Evolutionary conservation across 1,140 invertebrate species (phyloP), one percentile per base, ranked within the genome.

Genomic region (Pinna nobilis): DNA sequence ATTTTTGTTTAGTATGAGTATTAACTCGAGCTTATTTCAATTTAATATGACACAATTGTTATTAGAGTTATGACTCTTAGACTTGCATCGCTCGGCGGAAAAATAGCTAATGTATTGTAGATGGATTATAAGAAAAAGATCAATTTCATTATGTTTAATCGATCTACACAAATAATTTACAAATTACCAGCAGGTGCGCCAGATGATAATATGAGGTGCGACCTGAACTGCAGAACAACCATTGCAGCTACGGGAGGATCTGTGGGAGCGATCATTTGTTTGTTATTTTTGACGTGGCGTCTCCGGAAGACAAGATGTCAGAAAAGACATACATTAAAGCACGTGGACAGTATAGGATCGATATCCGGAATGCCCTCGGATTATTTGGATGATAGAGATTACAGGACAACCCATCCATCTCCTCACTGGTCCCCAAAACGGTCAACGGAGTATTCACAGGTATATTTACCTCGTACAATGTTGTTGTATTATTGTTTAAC

Each of bases 291-390:
- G 25, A 65, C 44, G 1, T 77, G 74, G 57, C 70, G 72, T 44
- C 59, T 75, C 11, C 67, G 70, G 18, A 60, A 74, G 41, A 66
- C 47, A 44, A 59, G 76, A 66, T 74, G 70, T 41, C 44, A 74
- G 23, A 67, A 57, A 44, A 71, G 66, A 30, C 70, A 77, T 11
- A 33, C 69, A 7, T 61, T 81, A 32, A 88, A 87, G 59, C 86
- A 86, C 65, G 82, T 86, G 1, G 81, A 81, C 32, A 88, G 88
- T 65, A 70, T 82, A 1, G 78, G 84, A 9, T 89, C 88, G 5
- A 74, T 88, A 37, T 83, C 85, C 5, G 88, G 82, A 15, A 69
- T 87, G 20, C 87, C 88, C 1, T 88, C 88, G 2, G 87, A 89
- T 69, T 89, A 89, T 63, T 80, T 83, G 9, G 85, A 82, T 11